Percentiles rank a stretch among this genome's conserved stretches.
phyloP scores from a whole-genome alignment of 1,140 invertebrate species.

The Pararge aegeria region DNA sequence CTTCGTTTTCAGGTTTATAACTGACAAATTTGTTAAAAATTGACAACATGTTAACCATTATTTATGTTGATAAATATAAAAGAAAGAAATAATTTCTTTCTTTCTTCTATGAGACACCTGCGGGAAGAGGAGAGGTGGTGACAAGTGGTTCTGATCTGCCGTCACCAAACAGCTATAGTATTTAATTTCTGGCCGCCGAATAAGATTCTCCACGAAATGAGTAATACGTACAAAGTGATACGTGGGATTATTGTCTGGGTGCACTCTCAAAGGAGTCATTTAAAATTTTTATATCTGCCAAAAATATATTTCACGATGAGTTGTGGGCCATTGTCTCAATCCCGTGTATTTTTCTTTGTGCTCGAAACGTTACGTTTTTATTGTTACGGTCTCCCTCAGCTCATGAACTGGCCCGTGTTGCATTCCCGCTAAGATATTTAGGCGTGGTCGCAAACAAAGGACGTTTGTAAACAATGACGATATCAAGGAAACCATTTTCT shows the following conservation, averaged over 20 bases:
- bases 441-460: not conserved
- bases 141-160: too few relatives aligned
- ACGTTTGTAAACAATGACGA: not conserved
- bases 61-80: too few relatives aligned
- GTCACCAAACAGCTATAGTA: too few relatives aligned
- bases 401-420: conserved; percentile 22
- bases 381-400: conserved; percentile 15
- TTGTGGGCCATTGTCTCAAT: conserved; percentile 24
- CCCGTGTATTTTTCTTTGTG: conserved; percentile 12
- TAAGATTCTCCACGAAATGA: conserved; percentile 12
- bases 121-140: too few relatives aligned
- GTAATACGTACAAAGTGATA: conserved; percentile 16
- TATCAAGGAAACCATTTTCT: conserved; percentile 4
- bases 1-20: too few relatives aligned
- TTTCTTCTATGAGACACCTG: too few relatives aligned
- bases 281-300: conserved; percentile 27
- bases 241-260: conserved; percentile 20
- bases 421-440: conserved; percentile 9
- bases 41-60: too few relatives aligned
- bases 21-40: too few relatives aligned
- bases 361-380: conserved; percentile 12
- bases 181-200: too few relatives aligned
- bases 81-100: too few relatives aligned
- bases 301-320: conserved; percentile 28
- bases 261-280: conserved; percentile 25